These are phyloP conservation scores for Thymelicus acteon DNA, from an alignment of 2,888 invertebrate genomes.

Conservation along the genomic window DNA sequence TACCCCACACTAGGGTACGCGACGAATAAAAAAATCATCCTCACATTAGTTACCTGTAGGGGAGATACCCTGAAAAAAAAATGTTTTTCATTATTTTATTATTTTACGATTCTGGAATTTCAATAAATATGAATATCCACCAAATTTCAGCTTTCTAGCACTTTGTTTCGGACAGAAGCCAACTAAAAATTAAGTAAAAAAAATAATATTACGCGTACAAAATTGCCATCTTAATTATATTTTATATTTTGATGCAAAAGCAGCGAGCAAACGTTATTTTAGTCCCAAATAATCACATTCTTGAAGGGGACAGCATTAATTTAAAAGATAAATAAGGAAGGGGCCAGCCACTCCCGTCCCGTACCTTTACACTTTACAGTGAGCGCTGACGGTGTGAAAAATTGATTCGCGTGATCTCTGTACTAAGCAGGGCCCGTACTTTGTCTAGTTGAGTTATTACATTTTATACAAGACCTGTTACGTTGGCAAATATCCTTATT, in stretches of 20 bases:
- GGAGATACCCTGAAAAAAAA: too few species aligned
- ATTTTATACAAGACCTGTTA: conserved; percentile 25
- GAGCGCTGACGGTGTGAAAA: conserved; percentile 50
- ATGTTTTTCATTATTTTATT: too few species aligned
- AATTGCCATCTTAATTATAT: background rate
- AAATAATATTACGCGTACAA: background rate
- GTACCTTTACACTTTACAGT: conserved; percentile 40
- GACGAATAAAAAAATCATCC: too few species aligned
- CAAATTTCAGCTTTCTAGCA: too few species aligned
- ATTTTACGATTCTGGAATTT: too few species aligned
- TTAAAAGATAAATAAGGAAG: conserved; percentile 42
- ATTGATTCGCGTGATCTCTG: conserved; percentile 50
- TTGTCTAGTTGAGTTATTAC: conserved; percentile 39
- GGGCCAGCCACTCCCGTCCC: conserved; percentile 40
- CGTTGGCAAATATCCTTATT: background rate
- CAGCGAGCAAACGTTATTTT: conserved; percentile 4
- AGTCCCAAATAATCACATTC: conserved; percentile 22
- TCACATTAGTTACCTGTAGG: too few species aligned
- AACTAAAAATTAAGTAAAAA: background rate
- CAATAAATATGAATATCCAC: too few species aligned
- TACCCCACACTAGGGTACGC: too few species aligned
- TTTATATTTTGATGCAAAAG: background rate
- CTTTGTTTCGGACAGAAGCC: too few species aligned
- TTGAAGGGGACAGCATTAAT: conserved; percentile 37
- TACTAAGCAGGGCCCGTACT: conserved; percentile 43